Evolutionary conservation across 2,797 vertebrate species (phyloP).

Genomic region (Tangara arthus): DNA sequence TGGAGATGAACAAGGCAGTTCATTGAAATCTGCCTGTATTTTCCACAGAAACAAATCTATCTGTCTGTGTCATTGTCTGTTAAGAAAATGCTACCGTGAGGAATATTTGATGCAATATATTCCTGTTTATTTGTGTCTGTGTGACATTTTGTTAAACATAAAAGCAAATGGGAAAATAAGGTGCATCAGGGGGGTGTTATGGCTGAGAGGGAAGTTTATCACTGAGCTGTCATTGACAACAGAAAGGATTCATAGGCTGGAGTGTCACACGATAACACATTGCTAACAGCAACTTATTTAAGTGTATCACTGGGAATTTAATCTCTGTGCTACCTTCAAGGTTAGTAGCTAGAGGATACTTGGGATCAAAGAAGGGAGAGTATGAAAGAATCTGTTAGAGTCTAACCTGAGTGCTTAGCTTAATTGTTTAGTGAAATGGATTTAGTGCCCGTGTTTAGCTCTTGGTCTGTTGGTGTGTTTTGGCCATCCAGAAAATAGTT

Average conservation of each 20-base stretch:
- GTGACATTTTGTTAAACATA: constrained; percentile 57
- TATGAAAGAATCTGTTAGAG: background rate
- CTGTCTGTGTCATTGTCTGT: constrained; percentile 19
- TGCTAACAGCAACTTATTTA: constrained; percentile 41
- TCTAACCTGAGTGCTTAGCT: background rate
- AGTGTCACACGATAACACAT: constrained; percentile 21
- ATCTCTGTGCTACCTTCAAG: constrained; percentile 29
- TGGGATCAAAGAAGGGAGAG: constrained; percentile 31
- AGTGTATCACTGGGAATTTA: constrained; percentile 34
- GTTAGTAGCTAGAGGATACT: constrained; percentile 38
- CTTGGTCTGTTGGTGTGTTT: background rate
- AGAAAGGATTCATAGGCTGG: background rate
- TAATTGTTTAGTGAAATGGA: background rate
- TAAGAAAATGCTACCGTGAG: constrained; percentile 15
- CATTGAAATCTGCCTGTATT: background rate
- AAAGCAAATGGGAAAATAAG: constrained; percentile 51
- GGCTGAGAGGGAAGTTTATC: constrained; percentile 54
- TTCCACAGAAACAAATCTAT: constrained; percentile 22
- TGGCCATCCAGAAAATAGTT: background rate
- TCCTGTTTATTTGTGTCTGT: constrained; percentile 27
- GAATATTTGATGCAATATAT: constrained; percentile 45
- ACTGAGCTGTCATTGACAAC: constrained; percentile 52
- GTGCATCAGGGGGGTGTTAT: background rate
- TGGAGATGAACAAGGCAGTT: background rate
- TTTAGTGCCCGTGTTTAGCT: background rate